phyloP scores from a whole-genome alignment of 2,888 invertebrate species.

The Pseudanteris insignis region DNA sequence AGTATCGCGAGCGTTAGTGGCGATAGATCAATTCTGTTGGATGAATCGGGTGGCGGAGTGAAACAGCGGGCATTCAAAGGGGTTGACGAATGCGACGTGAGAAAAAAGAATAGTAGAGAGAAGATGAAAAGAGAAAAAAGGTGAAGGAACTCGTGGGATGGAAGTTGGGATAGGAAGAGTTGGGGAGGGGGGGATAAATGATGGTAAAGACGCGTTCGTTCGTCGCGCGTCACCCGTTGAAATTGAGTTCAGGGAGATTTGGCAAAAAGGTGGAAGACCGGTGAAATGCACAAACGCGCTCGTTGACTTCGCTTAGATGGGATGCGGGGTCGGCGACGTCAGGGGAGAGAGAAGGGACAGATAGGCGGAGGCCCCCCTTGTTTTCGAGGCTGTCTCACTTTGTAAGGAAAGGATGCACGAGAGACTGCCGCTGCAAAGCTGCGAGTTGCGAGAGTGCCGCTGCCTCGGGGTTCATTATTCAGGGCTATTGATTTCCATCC shows the following conservation, averaged over 20 bases:
- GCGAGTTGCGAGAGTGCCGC: slow-evolving; percentile 48
- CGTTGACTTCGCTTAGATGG: slow-evolving; percentile 23
- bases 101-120: background rate
- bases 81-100: background rate
- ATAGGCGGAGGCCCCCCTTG: slow-evolving; percentile 24
- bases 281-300: slow-evolving; percentile 40
- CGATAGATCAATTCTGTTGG: slow-evolving; percentile 13
- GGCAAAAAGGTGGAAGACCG: slow-evolving; percentile 37
- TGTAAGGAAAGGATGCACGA: slow-evolving; percentile 49
- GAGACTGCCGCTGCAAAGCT: slow-evolving; percentile 61
- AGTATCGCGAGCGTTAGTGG: slow-evolving; percentile 15
- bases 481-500: slow-evolving; percentile 67
- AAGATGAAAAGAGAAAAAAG: slow-evolving; percentile 5
- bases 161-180: too few species aligned
- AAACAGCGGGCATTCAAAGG: background rate
- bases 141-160: slow-evolving; percentile 19
- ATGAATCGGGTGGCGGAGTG: slow-evolving; percentile 5
- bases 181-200: slow-evolving; percentile 32
- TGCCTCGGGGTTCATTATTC: slow-evolving; percentile 62
- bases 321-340: background rate
- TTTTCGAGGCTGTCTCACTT: slow-evolving; percentile 30
- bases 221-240: slow-evolving; percentile 36
- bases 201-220: slow-evolving; percentile 32
- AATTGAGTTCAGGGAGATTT: slow-evolving; percentile 41
- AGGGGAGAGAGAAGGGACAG: too few species aligned